phyloP scores from a whole-genome alignment of 2,113 vertebrate genomes.

The Centropus unirufus region DNA sequence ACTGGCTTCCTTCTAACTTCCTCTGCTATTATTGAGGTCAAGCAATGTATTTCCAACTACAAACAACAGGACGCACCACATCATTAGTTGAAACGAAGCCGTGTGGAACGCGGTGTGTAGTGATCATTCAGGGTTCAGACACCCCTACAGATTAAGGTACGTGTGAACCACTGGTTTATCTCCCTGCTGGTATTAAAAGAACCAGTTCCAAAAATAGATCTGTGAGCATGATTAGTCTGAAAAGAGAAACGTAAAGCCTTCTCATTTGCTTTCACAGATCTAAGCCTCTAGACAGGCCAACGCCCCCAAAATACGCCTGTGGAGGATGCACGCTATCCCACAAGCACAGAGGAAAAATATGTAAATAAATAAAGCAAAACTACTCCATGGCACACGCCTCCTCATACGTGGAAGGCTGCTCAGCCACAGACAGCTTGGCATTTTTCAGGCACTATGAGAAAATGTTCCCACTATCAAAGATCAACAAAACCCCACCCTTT shows the following conservation, averaged over 20 bases:
- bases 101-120: background rate
- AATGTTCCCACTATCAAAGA: slow-evolving; percentile 24
- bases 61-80: slow-evolving; percentile 24
- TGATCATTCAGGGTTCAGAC: slow-evolving; percentile 32
- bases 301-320: slow-evolving; percentile 1
- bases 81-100: background rate
- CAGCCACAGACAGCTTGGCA: background rate
- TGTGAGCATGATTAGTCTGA: slow-evolving; percentile 28
- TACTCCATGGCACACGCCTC: background rate
- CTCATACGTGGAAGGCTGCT: background rate
- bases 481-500: slow-evolving; percentile 32
- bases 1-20: background rate
- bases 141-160: slow-evolving; percentile 1
- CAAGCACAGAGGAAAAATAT: slow-evolving; percentile 25
- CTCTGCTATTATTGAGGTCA: background rate
- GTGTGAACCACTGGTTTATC: slow-evolving; percentile 34
- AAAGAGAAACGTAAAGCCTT: slow-evolving; percentile 40
- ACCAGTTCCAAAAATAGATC: slow-evolving; percentile 45
- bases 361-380: slow-evolving; percentile 60
- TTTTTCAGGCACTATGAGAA: background rate
- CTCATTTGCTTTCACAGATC: slow-evolving; percentile 45
- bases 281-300: slow-evolving; percentile 33
- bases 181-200: slow-evolving; percentile 39
- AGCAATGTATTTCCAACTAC: background rate
- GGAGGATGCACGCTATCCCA: slow-evolving; percentile 16